Evolutionary conservation across 2,797 vertebrate species (phyloP).

Genomic region (Gastrophryne carolinensis): DNA sequence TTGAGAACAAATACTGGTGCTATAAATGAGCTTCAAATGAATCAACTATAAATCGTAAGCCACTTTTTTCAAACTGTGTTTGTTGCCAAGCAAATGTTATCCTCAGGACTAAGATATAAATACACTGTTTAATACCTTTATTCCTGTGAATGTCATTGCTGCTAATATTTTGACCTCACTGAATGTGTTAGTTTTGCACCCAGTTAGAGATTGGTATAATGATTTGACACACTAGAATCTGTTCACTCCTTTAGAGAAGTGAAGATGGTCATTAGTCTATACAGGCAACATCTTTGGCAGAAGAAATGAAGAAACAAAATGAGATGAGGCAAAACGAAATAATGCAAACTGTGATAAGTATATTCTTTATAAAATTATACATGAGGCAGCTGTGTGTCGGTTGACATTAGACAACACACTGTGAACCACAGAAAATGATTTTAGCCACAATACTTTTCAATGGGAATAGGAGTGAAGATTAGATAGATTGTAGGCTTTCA

Average conservation of each 20-base stretch:
- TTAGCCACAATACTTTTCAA: slow-evolving; percentile 34
- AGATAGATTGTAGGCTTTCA: slow-evolving; percentile 21
- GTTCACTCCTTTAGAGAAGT: slow-evolving; percentile 45
- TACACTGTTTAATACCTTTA: slow-evolving; percentile 35
- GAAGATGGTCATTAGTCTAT: slow-evolving; percentile 54
- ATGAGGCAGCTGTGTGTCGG: slow-evolving; percentile 52
- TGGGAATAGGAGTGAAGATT: slow-evolving; percentile 34
- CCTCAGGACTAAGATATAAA: slow-evolving; percentile 22
- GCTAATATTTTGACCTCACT: slow-evolving; percentile 42
- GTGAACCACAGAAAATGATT: slow-evolving; percentile 47
- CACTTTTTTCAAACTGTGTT: slow-evolving; percentile 6
- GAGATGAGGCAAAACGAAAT: slow-evolving; percentile 53
- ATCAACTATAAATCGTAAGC: not conserved
- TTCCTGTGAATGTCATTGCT: slow-evolving; percentile 40
- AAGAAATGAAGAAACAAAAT: slow-evolving; percentile 50
- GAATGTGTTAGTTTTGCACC: slow-evolving; percentile 29
- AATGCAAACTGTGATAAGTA: slow-evolving; percentile 54
- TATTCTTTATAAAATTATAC: slow-evolving; percentile 55
- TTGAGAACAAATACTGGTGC: too few species aligned
- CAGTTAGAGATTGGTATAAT: slow-evolving; percentile 47
- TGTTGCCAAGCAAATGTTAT: not conserved
- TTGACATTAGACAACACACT: slow-evolving; percentile 48
- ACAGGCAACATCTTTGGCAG: slow-evolving; percentile 51
- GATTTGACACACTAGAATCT: slow-evolving; percentile 44
- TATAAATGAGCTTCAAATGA: too few species aligned